phyloP scores from a whole-genome alignment of 2,113 vertebrate genomes.

The Microcebus murinus region DNA sequence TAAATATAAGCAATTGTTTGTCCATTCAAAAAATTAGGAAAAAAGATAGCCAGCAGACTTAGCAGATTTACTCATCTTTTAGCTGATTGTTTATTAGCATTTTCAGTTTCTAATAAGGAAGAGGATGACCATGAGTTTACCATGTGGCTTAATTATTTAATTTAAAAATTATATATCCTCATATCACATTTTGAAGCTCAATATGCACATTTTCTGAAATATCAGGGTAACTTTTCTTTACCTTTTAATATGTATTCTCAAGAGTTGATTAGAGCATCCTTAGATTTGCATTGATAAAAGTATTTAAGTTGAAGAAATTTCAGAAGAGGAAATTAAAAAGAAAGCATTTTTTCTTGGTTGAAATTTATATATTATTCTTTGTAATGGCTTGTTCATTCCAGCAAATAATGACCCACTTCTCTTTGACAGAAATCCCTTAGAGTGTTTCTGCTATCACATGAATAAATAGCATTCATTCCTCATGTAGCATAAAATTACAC shows the following conservation, averaged over 20 bases:
- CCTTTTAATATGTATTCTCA: not conserved
- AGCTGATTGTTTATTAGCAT: not conserved
- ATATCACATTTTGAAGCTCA: not conserved
- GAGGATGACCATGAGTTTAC: not conserved
- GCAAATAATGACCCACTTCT: conserved; percentile 67
- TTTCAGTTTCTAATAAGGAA: not conserved
- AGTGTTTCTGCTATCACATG: conserved; percentile 55
- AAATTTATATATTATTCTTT: conserved; percentile 50
- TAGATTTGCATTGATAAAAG: not conserved
- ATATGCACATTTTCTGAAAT: not conserved
- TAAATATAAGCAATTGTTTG: not conserved
- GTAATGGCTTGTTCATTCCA: conserved; percentile 56
- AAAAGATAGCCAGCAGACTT: not conserved
- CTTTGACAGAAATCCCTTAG: conserved; percentile 70
- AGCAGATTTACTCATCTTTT: not conserved
- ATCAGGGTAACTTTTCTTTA: not conserved
- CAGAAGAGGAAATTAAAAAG: conserved; percentile 1
- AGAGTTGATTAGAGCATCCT: not conserved
- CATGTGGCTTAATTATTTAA: not conserved
- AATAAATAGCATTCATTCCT: conserved; percentile 77
- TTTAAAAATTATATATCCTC: not conserved
- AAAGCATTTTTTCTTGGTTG: conserved; percentile 10
- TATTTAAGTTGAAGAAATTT: not conserved
- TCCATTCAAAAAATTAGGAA: not conserved
- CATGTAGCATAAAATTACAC: conserved; percentile 62